phyloP scores from a whole-genome alignment of 2,888 invertebrate species.

The Junonia oenone region DNA sequence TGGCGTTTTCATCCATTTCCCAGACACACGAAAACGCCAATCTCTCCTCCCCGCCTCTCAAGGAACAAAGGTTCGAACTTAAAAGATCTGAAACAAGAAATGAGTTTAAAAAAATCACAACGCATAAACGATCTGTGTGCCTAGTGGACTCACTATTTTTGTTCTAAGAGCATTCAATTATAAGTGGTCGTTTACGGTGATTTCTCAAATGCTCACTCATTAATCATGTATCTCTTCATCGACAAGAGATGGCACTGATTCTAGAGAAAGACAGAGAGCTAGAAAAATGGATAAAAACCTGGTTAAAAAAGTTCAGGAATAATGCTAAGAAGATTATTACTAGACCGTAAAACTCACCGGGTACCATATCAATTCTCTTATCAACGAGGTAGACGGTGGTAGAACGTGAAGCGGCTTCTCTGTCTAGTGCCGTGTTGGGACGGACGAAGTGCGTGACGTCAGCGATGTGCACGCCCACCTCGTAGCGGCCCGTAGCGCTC shows the following conservation, averaged over 20 bases:
- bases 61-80: slow-evolving; percentile 96
- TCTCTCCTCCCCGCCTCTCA: slow-evolving; percentile 92
- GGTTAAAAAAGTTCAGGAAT: too few species aligned
- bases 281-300: too few species aligned
- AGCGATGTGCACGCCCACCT: slow-evolving; percentile 98
- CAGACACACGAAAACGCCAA: slow-evolving; percentile 98
- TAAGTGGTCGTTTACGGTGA: too few species aligned
- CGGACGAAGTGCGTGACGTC: slow-evolving; percentile 98
- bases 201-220: too few species aligned
- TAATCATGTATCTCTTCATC: too few species aligned
- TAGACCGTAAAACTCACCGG: too few species aligned
- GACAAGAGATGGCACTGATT: too few species aligned
- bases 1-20: slow-evolving; percentile 92
- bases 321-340: too few species aligned
- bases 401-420: slow-evolving; percentile 94
- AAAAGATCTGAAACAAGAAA: slow-evolving; percentile 83
- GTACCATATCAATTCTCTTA: slow-evolving; percentile 93
- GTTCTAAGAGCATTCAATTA: too few species aligned
- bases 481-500: slow-evolving; percentile 47
- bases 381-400: slow-evolving; percentile 98
- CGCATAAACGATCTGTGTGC: too few species aligned
- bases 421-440: slow-evolving; percentile 94
- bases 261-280: too few species aligned
- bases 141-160: too few species aligned
- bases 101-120: background rate